Evolutionary conservation across 37 sponge, comb jelly and placozoan species (phyloP).

Genomic region (Amphimedon queenslandica): DNA sequence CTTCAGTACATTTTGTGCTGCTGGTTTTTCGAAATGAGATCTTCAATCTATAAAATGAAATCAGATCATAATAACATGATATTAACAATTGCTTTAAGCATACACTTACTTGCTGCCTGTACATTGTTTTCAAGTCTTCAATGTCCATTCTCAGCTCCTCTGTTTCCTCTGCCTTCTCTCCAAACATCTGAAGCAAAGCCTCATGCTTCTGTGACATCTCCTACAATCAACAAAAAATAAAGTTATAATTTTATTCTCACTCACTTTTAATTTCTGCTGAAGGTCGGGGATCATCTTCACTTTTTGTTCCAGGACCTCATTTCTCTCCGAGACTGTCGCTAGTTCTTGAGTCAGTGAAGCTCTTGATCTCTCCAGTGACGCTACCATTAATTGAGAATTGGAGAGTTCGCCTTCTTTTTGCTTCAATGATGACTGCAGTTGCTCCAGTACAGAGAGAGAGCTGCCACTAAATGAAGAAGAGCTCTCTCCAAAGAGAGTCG

Average conservation of each 20-base stretch:
- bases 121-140: conserved; percentile 86
- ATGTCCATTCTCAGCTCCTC: conserved; percentile 95
- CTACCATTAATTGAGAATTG: conserved; percentile 48
- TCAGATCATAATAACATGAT: too few species aligned
- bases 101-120: conserved; percentile 72
- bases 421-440: conserved; percentile 72
- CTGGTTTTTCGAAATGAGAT: too few species aligned
- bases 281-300: conserved; percentile 42
- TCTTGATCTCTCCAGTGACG: conserved; percentile 71
- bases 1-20: too few species aligned
- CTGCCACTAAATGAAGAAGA: background rate
- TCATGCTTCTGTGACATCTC: conserved; percentile 82
- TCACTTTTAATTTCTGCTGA: conserved; percentile 42
- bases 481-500: conserved; percentile 19
- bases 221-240: conserved; percentile 23
- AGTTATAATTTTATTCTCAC: background rate
- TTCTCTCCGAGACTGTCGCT: conserved; percentile 40
- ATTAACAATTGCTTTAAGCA: too few species aligned
- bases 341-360: conserved; percentile 58
- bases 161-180: conserved; percentile 95
- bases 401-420: conserved; percentile 86
- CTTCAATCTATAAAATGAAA: too few species aligned
- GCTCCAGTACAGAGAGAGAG: conserved; percentile 63
- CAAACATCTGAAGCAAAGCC: conserved; percentile 95
- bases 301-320: conserved; percentile 34